phyloP scores from a whole-genome alignment of 2,797 vertebrate genomes.

The Gambusia yucatana region DNA sequence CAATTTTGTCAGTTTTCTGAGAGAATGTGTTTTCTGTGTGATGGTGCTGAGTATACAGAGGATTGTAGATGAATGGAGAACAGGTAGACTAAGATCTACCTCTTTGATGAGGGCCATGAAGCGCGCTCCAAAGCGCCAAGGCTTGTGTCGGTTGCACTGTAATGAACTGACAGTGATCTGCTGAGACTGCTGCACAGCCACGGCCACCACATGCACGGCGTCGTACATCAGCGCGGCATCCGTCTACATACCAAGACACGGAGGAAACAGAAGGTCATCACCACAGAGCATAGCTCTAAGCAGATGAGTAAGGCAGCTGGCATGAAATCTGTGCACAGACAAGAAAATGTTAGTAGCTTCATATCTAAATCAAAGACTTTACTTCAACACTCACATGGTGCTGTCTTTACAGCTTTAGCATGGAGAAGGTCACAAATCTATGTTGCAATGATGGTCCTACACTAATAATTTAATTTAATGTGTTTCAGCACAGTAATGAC shows the following conservation, averaged over 20 bases:
- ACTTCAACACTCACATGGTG: neutral
- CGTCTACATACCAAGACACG: slow-evolving; percentile 82
- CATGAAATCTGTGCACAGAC: slow-evolving; percentile 18
- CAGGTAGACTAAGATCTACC: slow-evolving; percentile 72
- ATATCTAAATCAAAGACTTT: neutral
- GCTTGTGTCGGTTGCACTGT: slow-evolving; percentile 96
- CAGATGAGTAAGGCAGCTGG: slow-evolving; percentile 9
- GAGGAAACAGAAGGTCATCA: slow-evolving; percentile 27
- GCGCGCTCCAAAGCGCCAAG: slow-evolving; percentile 93
- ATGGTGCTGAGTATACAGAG: slow-evolving; percentile 9
- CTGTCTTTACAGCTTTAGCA: neutral
- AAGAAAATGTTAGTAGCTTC: slow-evolving; percentile 4
- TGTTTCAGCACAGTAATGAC: neutral
- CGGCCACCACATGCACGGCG: slow-evolving; percentile 93
- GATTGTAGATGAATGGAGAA: slow-evolving; percentile 14
- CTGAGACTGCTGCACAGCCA: slow-evolving; percentile 94
- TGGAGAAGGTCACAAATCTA: neutral
- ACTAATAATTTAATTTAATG: neutral
- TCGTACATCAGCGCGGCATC: slow-evolving; percentile 96
- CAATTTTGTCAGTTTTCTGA: too few relatives aligned
- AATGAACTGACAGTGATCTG: slow-evolving; percentile 98
- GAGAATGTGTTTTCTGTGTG: slow-evolving; percentile 20
- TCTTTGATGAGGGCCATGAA: slow-evolving; percentile 97
- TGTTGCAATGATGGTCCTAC: neutral
- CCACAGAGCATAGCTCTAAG: slow-evolving; percentile 22